Conservation (phyloP, 2,797 vertebrate genomes). For the Ceyx erithaca region DNA sequence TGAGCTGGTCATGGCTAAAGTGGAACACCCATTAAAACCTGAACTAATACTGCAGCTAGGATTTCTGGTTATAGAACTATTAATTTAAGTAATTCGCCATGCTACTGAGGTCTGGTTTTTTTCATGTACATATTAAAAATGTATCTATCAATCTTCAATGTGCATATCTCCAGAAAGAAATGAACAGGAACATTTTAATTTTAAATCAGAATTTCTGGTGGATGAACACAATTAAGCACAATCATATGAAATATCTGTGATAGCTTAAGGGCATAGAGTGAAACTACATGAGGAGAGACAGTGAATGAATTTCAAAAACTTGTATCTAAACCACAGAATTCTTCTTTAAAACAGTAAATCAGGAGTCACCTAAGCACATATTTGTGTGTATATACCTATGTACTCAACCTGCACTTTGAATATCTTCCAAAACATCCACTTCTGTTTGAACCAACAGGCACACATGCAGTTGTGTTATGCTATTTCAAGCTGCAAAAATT, state of each 20-base stretch:
- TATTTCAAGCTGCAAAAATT: not conserved
- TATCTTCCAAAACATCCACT: not conserved
- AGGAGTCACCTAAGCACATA: not conserved
- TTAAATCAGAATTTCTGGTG: slow-evolving; percentile 54
- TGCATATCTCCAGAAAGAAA: slow-evolving; percentile 26
- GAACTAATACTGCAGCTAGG: not conserved
- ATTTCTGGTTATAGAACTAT: not conserved
- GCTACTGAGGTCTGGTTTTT: not conserved
- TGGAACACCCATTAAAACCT: not conserved
- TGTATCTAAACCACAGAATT: not conserved
- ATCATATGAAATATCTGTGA: slow-evolving; percentile 10
- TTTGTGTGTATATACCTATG: not conserved
- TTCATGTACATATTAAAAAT: not conserved
- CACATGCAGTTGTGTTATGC: not conserved
- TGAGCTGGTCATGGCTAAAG: not conserved
- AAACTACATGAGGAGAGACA: not conserved
- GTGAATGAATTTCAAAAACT: slow-evolving; percentile 4
- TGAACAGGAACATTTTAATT: slow-evolving; percentile 43
- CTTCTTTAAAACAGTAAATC: not conserved
- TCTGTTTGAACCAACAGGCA: not conserved
- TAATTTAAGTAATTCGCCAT: not conserved
- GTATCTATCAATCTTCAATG: slow-evolving; percentile 20
- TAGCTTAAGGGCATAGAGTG: slow-evolving; percentile 21
- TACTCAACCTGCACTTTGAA: not conserved
- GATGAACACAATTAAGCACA: slow-evolving; percentile 37